phyloP scores from a whole-genome alignment of 2,888 invertebrate genomes.

The Eulithis prunata region DNA sequence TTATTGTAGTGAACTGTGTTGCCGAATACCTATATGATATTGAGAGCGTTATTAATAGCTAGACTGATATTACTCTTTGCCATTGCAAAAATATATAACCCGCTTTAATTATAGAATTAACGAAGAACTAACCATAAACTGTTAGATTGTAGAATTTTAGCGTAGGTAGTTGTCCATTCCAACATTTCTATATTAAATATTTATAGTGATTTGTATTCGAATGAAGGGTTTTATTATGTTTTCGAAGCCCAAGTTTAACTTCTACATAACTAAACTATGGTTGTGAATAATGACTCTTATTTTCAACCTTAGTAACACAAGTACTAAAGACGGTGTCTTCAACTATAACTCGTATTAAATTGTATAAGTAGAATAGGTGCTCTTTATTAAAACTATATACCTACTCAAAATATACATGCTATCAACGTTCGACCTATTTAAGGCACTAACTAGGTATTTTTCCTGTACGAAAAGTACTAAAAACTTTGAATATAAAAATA shows the following conservation, averaged over 20 bases:
- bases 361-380: constrained; percentile 54
- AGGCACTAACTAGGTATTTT: constrained; percentile 70
- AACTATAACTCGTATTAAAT: constrained; percentile 47
- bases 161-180: constrained; percentile 46
- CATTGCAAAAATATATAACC: constrained; percentile 57
- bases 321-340: constrained; percentile 35
- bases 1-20: constrained; percentile 30
- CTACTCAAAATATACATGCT: constrained; percentile 50
- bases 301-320: constrained; percentile 38
- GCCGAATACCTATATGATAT: constrained; percentile 23
- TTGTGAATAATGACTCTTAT: constrained; percentile 53
- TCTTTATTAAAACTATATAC: constrained; percentile 47
- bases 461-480: constrained; percentile 58
- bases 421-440: constrained; percentile 58
- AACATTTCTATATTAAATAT: constrained; percentile 20
- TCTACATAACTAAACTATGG: constrained; percentile 42
- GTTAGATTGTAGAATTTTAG: constrained; percentile 49
- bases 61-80: constrained; percentile 63
- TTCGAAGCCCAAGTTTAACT: constrained; percentile 33
- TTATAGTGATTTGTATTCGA: constrained; percentile 19
- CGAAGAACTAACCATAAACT: constrained; percentile 27
- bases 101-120: constrained; percentile 57
- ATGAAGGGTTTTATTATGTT: constrained; percentile 24
- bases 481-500: constrained; percentile 53
- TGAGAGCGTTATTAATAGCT: constrained; percentile 53